Conservation (phyloP, 2,888 invertebrate species). For the Xylocampa areola region DNA sequence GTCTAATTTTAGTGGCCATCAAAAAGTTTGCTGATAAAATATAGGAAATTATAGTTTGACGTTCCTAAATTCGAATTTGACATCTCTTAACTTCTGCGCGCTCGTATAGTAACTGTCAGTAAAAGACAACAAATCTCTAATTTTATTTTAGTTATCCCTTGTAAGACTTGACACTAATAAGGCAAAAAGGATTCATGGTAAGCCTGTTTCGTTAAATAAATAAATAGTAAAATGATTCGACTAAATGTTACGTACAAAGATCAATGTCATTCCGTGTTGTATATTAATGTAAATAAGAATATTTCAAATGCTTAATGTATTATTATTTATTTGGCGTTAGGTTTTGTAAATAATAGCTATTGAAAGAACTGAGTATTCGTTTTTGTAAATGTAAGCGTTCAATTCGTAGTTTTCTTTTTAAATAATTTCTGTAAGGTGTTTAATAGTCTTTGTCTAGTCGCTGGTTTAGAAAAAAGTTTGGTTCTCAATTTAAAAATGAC, state of each 20-base stretch:
- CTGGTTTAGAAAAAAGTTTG: conserved; percentile 12
- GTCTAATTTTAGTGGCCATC: too few relatives aligned
- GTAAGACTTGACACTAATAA: too few relatives aligned
- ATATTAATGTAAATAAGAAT: conserved; percentile 83
- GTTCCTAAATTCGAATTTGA: too few relatives aligned
- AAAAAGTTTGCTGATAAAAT: too few relatives aligned
- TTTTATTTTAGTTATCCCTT: too few relatives aligned
- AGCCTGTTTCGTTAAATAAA: conserved; percentile 30
- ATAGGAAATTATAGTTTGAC: too few relatives aligned
- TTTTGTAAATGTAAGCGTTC: conserved; percentile 50
- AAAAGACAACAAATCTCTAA: too few relatives aligned
- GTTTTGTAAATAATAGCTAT: conserved; percentile 81
- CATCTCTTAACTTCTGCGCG: too few relatives aligned
- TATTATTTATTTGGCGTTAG: conserved; percentile 74
- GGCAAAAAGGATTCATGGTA: too few relatives aligned
- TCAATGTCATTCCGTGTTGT: conserved; percentile 82
- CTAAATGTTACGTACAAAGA: conserved; percentile 85
- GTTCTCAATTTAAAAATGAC: conserved; percentile 24
- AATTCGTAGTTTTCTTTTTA: conserved; percentile 21
- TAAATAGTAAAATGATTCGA: conserved; percentile 54
- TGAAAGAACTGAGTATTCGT: conserved; percentile 70
- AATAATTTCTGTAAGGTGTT: conserved; percentile 5
- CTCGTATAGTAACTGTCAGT: too few relatives aligned
- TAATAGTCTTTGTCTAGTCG: conserved; percentile 46
- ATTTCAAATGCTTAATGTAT: conserved; percentile 77